Conservation (phyloP, 1,140 invertebrate genomes). For the Drosophila auraria region DNA sequence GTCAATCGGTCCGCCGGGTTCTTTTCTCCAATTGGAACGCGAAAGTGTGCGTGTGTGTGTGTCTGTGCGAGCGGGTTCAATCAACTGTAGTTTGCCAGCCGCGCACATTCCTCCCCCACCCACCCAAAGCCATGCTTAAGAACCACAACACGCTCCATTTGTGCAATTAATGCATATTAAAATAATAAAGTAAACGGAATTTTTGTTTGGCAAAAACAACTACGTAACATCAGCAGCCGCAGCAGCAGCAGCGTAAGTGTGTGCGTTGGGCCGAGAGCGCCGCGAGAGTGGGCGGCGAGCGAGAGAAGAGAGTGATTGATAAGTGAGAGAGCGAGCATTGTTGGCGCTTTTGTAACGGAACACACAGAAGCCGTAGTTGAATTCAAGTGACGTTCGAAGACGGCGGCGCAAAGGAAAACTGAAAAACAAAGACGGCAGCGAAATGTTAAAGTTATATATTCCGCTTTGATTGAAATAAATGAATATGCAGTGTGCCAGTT, state of each 20-base stretch:
- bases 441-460: conserved; percentile 43
- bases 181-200: conserved; percentile 38
- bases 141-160: conserved; percentile 36
- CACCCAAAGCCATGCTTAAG: conserved; percentile 35
- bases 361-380: conserved; percentile 78
- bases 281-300: conserved; percentile 19
- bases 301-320: conserved; percentile 48
- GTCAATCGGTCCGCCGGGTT: conserved; percentile 49
- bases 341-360: conserved; percentile 53
- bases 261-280: conserved; percentile 23
- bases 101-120: conserved; percentile 31
- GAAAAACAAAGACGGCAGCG: conserved; percentile 50
- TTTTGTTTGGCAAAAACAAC: conserved; percentile 77
- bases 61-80: conserved; percentile 60
- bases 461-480: conserved; percentile 71
- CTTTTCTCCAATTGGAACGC: conserved; percentile 18
- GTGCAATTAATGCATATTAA: conserved; percentile 52
- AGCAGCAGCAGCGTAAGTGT: conserved; percentile 23
- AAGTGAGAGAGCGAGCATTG: conserved; percentile 47
- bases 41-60: conserved; percentile 26
- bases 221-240: conserved; percentile 69
- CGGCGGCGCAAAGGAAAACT: conserved; percentile 50
- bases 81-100: conserved; percentile 60
- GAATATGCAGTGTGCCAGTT: conserved; percentile 65
- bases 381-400: conserved; percentile 71